These are phyloP conservation scores for Rhopalosiphum padi DNA, from an alignment of 1,140 invertebrate genomes.

Conservation along the genomic window DNA sequence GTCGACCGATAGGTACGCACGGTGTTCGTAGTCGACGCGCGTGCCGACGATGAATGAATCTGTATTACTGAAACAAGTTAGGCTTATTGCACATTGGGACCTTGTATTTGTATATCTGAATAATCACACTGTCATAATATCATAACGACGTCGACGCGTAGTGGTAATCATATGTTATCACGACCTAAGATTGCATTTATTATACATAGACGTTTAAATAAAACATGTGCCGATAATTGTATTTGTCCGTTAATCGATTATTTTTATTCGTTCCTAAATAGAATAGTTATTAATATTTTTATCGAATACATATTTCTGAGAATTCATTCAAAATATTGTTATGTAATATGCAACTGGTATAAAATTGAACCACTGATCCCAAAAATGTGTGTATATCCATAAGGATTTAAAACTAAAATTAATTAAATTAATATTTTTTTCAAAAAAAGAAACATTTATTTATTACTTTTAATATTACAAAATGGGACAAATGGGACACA, in stretches of 20 bases:
- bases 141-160: not conserved
- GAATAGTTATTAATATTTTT: not conserved
- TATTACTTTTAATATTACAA: not conserved
- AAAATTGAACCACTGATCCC: not conserved
- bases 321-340: not conserved
- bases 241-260: not conserved
- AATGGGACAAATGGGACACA: not conserved
- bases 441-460: not conserved
- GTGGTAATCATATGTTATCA: not conserved
- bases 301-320: not conserved
- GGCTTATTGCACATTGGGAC: not conserved
- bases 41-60: not conserved
- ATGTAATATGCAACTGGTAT: not conserved
- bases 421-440: not conserved
- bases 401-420: not conserved
- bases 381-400: not conserved
- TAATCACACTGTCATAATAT: slow-evolving; percentile 5
- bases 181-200: not conserved
- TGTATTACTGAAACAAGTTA: slow-evolving; percentile 14
- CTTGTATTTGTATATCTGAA: not conserved
- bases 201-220: too few species aligned
- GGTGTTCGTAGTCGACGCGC: not conserved
- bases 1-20: not conserved
- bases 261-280: not conserved
- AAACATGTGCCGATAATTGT: not conserved